A percentile compares a stretch with the other conserved stretches of the same genome.
These are phyloP conservation scores for Meandrina meandrites DNA, from an alignment of 92 coral and sea anemone species.

Conservation along the genomic window DNA sequence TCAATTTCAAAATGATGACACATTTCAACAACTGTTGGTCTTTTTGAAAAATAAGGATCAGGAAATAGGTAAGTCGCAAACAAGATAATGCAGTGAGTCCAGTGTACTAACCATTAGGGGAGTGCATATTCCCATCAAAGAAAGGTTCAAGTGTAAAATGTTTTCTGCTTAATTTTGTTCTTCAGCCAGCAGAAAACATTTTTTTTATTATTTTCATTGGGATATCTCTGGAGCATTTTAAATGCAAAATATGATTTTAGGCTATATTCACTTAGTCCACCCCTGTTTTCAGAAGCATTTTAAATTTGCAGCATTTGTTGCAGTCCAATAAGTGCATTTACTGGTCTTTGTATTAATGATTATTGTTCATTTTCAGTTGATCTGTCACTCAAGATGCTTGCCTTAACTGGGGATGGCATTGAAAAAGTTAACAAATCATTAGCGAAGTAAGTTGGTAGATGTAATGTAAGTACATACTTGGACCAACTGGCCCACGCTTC, in stretches of 20 bases:
- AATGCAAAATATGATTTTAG: too few species aligned
- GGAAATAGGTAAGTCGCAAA: slow-evolving; percentile 60
- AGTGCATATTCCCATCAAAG: too few species aligned
- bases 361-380: slow-evolving; percentile 57
- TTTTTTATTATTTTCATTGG: too few species aligned
- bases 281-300: neutral
- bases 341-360: neutral
- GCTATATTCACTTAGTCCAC: too few species aligned
- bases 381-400: slow-evolving; percentile 66
- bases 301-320: neutral
- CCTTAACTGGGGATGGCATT: slow-evolving; percentile 76
- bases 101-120: too few species aligned
- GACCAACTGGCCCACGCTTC: neutral
- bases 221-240: too few species aligned
- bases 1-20: slow-evolving; percentile 73
- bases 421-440: slow-evolving; percentile 57
- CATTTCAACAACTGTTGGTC: slow-evolving; percentile 79
- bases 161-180: too few species aligned
- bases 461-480: neutral
- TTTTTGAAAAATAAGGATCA: slow-evolving; percentile 78
- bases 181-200: too few species aligned
- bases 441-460: slow-evolving; percentile 60
- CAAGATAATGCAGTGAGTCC: too few species aligned
- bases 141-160: too few species aligned
- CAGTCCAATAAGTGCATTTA: neutral